These are phyloP conservation scores for Drosophila sucinea DNA, from an alignment of 1,140 invertebrate genomes.

Conservation along the genomic window DNA sequence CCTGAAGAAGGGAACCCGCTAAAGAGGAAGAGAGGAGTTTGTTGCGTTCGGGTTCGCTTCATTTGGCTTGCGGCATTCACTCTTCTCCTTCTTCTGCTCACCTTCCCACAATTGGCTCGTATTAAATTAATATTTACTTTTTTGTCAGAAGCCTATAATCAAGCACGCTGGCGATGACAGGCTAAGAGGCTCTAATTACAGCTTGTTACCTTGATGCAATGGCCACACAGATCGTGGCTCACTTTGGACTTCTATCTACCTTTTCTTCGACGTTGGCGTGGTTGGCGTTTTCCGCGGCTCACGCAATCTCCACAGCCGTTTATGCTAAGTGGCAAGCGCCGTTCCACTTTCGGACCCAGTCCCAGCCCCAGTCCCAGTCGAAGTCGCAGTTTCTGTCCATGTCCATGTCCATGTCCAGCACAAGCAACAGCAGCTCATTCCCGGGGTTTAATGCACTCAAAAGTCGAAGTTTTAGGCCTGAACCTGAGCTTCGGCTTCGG, in stretches of 20 bases:
- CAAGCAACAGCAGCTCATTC: conserved; percentile 35
- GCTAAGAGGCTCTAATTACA: conserved; percentile 83
- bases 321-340: conserved; percentile 80
- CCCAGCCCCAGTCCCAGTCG: background rate
- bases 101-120: conserved; percentile 45
- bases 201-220: conserved; percentile 75
- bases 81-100: conserved; percentile 26
- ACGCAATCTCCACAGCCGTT: conserved; percentile 47
- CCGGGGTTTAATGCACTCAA: conserved; percentile 47
- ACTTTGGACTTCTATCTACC: conserved; percentile 41
- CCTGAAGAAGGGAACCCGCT: background rate
- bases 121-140: conserved; percentile 83
- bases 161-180: conserved; percentile 82
- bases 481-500: background rate
- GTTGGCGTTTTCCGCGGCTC: conserved; percentile 10
- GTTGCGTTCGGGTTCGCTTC: background rate
- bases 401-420: background rate
- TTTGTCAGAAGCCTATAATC: conserved; percentile 82
- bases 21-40: background rate
- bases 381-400: background rate
- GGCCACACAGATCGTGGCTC: conserved; percentile 80
- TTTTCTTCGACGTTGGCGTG: background rate
- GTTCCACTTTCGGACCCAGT: conserved; percentile 30
- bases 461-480: background rate
- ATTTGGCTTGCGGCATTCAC: conserved; percentile 24